Percentiles rank a stretch among this genome's conserved stretches.
These are phyloP conservation scores for Caretta caretta DNA, from an alignment of 2,113 vertebrate genomes.

Conservation along the genomic window DNA sequence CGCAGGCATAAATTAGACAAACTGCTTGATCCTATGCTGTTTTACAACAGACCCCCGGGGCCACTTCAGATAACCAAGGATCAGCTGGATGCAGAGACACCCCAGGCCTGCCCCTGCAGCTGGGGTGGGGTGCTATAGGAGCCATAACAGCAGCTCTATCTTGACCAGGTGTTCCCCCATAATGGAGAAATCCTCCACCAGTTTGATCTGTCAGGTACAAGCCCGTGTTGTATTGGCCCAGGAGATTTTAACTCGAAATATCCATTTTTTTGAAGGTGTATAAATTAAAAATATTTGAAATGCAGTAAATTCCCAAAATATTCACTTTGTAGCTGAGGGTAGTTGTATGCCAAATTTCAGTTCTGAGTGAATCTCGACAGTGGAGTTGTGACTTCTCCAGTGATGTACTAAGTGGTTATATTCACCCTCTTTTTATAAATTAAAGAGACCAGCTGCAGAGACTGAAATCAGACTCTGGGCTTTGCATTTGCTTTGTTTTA, in stretches of 20 bases:
- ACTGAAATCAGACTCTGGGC: neutral
- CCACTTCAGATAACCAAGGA: neutral
- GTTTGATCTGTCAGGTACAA: neutral
- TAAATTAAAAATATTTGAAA: neutral
- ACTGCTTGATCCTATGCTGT: neutral
- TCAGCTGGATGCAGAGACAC: neutral
- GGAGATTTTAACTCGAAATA: neutral
- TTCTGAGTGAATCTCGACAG: neutral
- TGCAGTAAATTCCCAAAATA: neutral
- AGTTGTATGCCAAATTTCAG: neutral
- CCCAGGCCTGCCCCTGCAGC: neutral
- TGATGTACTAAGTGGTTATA: neutral
- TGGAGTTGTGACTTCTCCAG: neutral
- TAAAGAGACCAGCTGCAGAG: neutral
- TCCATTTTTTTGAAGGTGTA: neutral
- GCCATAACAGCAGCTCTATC: neutral
- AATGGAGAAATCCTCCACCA: neutral
- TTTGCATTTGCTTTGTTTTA: conserved; percentile 9
- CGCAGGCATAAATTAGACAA: neutral
- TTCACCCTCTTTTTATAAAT: neutral
- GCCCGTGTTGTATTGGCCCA: neutral
- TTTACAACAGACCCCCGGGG: neutral
- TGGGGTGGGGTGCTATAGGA: neutral
- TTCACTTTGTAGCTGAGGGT: neutral
- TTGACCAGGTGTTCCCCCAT: neutral